Evolutionary conservation across 2,888 invertebrate species (phyloP).

Genomic region (Leptinotarsa haldemani): DNA sequence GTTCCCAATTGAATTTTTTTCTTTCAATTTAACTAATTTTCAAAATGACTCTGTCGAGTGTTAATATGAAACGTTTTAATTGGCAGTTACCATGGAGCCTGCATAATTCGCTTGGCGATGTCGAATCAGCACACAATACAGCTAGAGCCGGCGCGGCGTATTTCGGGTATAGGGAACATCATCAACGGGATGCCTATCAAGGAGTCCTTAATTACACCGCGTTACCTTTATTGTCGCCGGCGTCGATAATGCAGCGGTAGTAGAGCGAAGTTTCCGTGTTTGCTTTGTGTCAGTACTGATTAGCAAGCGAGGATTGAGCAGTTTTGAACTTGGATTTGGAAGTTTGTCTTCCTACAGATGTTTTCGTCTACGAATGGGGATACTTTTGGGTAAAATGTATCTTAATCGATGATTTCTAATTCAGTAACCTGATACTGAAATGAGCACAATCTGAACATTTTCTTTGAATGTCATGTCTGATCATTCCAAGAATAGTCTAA

Average conservation of each 20-base stretch:
- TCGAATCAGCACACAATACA: background rate
- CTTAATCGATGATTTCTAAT: background rate
- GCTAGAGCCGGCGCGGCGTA: background rate
- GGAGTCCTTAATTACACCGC: constrained; percentile 22
- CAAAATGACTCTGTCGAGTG: no score
- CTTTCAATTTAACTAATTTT: no score
- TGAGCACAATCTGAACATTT: no score
- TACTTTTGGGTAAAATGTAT: background rate
- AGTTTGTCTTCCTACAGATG: background rate
- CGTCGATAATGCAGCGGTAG: constrained; percentile 21
- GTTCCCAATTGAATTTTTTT: no score
- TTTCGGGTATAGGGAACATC: constrained; percentile 1
- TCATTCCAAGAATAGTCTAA: no score
- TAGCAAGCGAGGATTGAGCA: constrained; percentile 22
- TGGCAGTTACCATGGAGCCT: constrained; percentile 1
- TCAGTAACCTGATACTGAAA: no score
- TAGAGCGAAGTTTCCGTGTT: constrained; percentile 11
- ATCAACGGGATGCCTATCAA: constrained; percentile 30
- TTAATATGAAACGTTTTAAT: background rate
- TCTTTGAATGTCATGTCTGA: no score
- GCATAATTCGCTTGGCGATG: background rate
- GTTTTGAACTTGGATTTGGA: background rate
- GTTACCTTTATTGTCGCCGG: constrained; percentile 25
- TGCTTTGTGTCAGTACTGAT: constrained; percentile 21
- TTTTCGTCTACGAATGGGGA: background rate